Base-by-base conservation (phyloP, 2,888 invertebrate species). In the Exephanes ischioxanthus region DNA sequence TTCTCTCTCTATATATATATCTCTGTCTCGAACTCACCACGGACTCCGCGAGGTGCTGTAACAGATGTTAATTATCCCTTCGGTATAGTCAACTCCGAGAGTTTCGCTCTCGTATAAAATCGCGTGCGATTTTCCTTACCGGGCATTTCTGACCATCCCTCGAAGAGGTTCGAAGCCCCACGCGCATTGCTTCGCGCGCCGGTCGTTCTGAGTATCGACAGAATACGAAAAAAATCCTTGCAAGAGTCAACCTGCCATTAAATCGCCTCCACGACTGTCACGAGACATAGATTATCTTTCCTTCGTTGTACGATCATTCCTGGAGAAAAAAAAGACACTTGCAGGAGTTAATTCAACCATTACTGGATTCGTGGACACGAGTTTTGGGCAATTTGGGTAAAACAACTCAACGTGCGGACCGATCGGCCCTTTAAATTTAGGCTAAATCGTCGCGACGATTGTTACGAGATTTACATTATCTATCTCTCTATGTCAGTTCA, bases 31-130 rank as follows among this genome's bases (percentile, higher is more conserved):
- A 51, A 51, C 63, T 66, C 53, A 77, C 67, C 53, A 67, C 77
- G 53, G 55, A n/a, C 77, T 77, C 55, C 41, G 77, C 77, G 92
- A 92, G 92, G 92, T 92, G 93, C 92, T 92, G 92, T 93, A 94
- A 94, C 94, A 94, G 93, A 94, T 94, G 94, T 94, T 94, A 94
- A 94, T 94, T 94, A 93, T 93, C 93, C 93, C 93, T 92, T 92
- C 92, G 91, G 92, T 91, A 90, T 91, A 90, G 90, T 89, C 80
- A 53, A 66, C 80, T 86, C 53, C 37, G 77, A 77, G 77, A 84
- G 80, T 77, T 76, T 80, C 61, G 79, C 83, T 73, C 80, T 75
- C 72, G 80, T 75, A 72, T 80, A 22, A 22, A 22, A 22, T 22
- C 22, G 22, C 72, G 55, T 78, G 76, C 68, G 61, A 79, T 79